These are phyloP conservation scores for Yasuhikotakia modesta DNA, from an alignment of 2,797 vertebrate genomes.

Conservation along the genomic window DNA sequence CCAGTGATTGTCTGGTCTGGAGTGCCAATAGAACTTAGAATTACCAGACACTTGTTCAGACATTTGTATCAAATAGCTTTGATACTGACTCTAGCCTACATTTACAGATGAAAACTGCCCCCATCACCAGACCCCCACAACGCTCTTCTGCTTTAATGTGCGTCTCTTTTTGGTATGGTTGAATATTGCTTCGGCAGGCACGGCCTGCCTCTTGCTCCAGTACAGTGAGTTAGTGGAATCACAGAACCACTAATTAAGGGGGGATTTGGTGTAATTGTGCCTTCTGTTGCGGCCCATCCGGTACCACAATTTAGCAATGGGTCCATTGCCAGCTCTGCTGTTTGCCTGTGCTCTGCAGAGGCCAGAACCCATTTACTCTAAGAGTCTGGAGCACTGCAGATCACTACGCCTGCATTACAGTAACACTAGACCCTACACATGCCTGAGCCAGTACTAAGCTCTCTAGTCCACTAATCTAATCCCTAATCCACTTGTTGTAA, in stretches of 20 bases:
- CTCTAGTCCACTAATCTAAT: conserved; percentile 21
- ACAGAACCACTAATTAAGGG: conserved; percentile 84
- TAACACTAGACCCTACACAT: conserved; percentile 20
- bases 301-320: conserved; percentile 79
- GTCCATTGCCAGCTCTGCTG: conserved; percentile 57
- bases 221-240: conserved; percentile 79
- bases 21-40: conserved; percentile 62
- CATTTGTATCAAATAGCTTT: conserved; percentile 23
- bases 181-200: conserved; percentile 6
- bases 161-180: conserved; percentile 24
- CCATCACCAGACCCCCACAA: conserved; percentile 4
- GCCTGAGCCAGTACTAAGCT: conserved; percentile 25
- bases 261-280: conserved; percentile 85
- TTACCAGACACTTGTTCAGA: conserved; percentile 7
- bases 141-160: conserved; percentile 21
- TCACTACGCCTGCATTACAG: conserved; percentile 37
- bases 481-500: conserved; percentile 13
- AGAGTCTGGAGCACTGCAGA: conserved; percentile 46
- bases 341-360: conserved; percentile 36
- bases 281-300: conserved; percentile 83
- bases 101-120: too few species aligned
- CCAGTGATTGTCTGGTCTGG: conserved; percentile 37
- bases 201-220: conserved; percentile 64
- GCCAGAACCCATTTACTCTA: conserved; percentile 44
- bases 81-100: not conserved